A percentile compares a stretch with the other conserved stretches of the same genome.
Conservation (phyloP, 53 echinoderm and acorn worm genomes). For the Mesocentrotus franciscanus region DNA sequence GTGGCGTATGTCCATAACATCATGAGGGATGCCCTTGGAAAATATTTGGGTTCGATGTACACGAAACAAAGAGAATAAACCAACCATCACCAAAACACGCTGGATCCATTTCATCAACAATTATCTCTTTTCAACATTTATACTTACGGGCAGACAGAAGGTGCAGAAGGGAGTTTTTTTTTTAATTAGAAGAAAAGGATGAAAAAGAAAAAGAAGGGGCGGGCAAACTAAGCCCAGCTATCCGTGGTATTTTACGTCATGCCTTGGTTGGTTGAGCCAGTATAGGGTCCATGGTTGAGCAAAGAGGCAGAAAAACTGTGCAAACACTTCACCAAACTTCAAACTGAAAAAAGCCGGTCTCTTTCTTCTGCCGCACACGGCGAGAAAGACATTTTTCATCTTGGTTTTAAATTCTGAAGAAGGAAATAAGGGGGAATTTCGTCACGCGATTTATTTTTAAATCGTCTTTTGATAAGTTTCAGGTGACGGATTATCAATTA, state of each 20-base stretch:
- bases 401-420: background rate
- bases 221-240: constrained; percentile 22
- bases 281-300: background rate
- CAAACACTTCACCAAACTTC: constrained; percentile 18
- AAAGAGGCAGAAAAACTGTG: constrained; percentile 10
- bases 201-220: background rate
- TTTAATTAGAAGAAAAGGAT: background rate
- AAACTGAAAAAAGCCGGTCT: background rate
- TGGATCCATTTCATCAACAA: background rate
- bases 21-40: background rate
- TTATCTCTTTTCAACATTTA: background rate
- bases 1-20: background rate
- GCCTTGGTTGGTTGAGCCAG: background rate
- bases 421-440: background rate
- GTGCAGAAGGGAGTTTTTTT: background rate
- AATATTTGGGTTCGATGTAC: constrained; percentile 19
- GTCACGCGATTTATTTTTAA: constrained; percentile 37
- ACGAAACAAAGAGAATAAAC: background rate
- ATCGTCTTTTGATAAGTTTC: background rate
- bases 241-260: background rate
- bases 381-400: background rate
- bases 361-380: background rate
- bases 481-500: constrained; percentile 35
- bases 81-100: background rate
- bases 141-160: background rate